Base-by-base conservation (phyloP, 2,113 vertebrate species). In the Rhodinocichla rosea region DNA sequence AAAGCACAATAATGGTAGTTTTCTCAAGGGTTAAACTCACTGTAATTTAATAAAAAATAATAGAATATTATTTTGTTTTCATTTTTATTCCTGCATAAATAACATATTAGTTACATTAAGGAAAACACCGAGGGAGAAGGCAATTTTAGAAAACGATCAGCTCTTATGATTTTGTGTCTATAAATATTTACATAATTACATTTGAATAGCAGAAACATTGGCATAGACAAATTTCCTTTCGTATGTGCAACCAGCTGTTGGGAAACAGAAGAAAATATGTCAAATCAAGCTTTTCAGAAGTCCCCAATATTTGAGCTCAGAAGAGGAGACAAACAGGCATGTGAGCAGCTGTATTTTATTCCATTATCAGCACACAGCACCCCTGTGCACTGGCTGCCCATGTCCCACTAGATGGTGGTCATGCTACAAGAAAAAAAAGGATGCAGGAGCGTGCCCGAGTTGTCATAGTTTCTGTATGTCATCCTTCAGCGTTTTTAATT, bases 351-450 rank as follows among this genome's bases (percentile, higher is more conserved):
- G 60, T 7, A 37, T 42, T 70, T 81, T 60, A 19, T 24, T 47
- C 42, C 4, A 0, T 35, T 50, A 6, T 0, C 23, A 33, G 33
- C 55, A 40, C 2, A 17, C 59, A 37, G 28, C 69, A 15, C 30
- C 14, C 5, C 39, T 2, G 10, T 1, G 59, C 8, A 2, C 71
- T 77, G 81, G 24, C 73, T 83, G 83, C 73, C 73, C 7, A 0
- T 10, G 84, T 62, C 94, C 96, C 96, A 92, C 94, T 97, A 95
- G 95, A 83, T 91, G 94, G 96, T 91, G 95, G 37, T 85, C 84
- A 39, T 39, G 95, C 83, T 84, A 84, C 94, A 79, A 89, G 62
- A 11, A 52, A 76, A 86, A 84, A 77, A 56, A 12, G 4, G 44
- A n/a, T 7, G 53, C 53, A 52, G 60, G 6, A 28, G 23, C 0